A percentile compares a stretch with the other conserved stretches of the same genome.
phyloP scores from a whole-genome alignment of 1,140 invertebrate species.

The Laupala kohalensis region DNA sequence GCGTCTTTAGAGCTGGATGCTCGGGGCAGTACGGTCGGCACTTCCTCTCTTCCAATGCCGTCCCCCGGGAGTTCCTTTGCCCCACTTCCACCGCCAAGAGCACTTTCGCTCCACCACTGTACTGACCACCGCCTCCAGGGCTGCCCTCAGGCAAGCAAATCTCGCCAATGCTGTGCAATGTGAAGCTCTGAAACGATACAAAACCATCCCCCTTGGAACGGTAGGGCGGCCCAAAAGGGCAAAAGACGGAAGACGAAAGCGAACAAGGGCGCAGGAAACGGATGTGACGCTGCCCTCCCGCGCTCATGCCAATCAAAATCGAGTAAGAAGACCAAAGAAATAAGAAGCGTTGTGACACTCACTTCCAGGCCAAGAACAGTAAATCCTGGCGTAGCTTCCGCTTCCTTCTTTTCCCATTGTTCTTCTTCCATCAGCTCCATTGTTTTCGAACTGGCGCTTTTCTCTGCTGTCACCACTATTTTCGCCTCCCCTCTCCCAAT shows the following conservation, averaged over 20 bases:
- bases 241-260: background rate
- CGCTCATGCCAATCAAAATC: background rate
- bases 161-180: no score
- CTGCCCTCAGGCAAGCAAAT: background rate
- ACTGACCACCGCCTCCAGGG: background rate
- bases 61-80: background rate
- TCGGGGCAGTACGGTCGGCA: background rate
- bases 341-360: background rate
- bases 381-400: background rate
- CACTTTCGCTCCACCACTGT: background rate
- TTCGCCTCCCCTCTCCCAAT: background rate
- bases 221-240: background rate
- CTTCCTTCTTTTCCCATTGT: background rate
- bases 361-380: background rate
- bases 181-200: background rate
- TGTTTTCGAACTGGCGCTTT: background rate
- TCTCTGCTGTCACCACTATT: background rate
- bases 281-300: background rate
- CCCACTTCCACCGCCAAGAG: background rate
- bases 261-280: no score
- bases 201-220: background rate
- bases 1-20: background rate
- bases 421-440: background rate
- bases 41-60: background rate
- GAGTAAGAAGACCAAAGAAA: background rate